These are phyloP conservation scores for Marcusenius ussheri DNA, from an alignment of 2,113 vertebrate species.

Conservation along the genomic window DNA sequence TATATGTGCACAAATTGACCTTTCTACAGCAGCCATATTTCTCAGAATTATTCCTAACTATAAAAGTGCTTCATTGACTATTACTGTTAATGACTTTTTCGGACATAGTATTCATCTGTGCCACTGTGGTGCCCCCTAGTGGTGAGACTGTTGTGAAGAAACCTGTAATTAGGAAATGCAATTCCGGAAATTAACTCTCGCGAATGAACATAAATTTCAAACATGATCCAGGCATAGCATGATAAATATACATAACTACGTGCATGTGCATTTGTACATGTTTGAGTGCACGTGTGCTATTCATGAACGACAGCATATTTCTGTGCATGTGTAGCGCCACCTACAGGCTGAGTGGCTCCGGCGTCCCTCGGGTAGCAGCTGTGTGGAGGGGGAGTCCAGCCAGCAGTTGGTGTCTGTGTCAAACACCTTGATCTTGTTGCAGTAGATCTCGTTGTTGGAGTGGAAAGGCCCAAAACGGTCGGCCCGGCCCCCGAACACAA, in stretches of 20 bases:
- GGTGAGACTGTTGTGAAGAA: background rate
- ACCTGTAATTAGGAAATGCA: background rate
- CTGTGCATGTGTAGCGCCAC: conserved; percentile 30
- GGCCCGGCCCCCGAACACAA: conserved; percentile 89
- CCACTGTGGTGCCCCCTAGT: background rate
- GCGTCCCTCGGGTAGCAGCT: conserved; percentile 80
- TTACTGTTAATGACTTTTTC: background rate
- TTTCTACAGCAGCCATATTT: background rate
- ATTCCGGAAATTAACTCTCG: background rate
- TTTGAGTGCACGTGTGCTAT: background rate
- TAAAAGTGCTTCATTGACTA: background rate
- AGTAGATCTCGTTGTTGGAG: conserved; percentile 98
- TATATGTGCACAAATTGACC: background rate
- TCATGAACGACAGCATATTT: background rate
- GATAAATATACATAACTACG: background rate
- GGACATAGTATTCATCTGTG: background rate
- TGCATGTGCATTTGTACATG: background rate
- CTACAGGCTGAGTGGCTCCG: conserved; percentile 95
- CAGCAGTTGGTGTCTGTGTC: conserved; percentile 88
- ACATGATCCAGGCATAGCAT: background rate
- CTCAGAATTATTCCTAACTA: background rate
- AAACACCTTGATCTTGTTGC: conserved; percentile 92
- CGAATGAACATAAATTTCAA: background rate
- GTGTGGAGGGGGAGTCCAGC: conserved; percentile 75
- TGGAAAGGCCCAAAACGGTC: conserved; percentile 94